Percentiles rank a stretch among this genome's conserved stretches.
phyloP scores from a whole-genome alignment of 2,797 vertebrate genomes.

The Arnoldichthys spilopterus region DNA sequence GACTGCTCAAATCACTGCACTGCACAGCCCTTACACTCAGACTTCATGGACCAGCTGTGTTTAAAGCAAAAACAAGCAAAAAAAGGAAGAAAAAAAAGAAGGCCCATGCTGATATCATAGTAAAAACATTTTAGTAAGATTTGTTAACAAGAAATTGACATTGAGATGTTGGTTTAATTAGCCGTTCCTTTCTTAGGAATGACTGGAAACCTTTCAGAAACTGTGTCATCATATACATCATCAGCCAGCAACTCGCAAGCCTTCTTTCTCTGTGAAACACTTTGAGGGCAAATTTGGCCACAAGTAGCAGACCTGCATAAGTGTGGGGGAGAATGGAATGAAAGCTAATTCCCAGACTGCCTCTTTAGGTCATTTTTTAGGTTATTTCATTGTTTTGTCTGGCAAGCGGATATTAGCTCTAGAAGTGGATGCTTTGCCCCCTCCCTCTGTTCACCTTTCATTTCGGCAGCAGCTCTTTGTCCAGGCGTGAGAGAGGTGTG shows the following conservation, averaged over 20 bases:
- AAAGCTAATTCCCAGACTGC: conserved; percentile 34
- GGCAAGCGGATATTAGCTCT: conserved; percentile 53
- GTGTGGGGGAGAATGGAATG: neutral
- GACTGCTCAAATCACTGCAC: conserved; percentile 5
- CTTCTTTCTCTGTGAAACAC: conserved; percentile 10
- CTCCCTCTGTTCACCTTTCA: conserved; percentile 31
- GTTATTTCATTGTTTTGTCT: conserved; percentile 60
- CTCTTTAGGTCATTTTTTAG: conserved; percentile 43
- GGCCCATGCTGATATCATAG: neutral
- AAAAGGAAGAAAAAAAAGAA: neutral
- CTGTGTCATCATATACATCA: neutral
- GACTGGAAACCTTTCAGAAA: neutral
- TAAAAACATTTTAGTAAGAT: neutral
- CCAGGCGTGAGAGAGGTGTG: conserved; percentile 31
- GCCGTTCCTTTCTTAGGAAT: neutral
- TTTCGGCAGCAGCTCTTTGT: conserved; percentile 44
- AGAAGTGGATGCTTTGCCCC: conserved; percentile 38
- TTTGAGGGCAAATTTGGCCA: conserved; percentile 29
- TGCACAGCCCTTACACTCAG: neutral
- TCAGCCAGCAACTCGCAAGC: neutral
- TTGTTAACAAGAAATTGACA: neutral
- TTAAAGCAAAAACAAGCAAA: neutral
- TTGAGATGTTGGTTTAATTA: neutral
- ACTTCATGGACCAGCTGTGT: neutral
- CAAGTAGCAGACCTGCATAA: conserved; percentile 14